Percentiles rank a stretch among this genome's conserved stretches.
Evolutionary conservation across 2,797 vertebrate genomes (phyloP).

Genomic region (Lateolabrax maculatus): DNA sequence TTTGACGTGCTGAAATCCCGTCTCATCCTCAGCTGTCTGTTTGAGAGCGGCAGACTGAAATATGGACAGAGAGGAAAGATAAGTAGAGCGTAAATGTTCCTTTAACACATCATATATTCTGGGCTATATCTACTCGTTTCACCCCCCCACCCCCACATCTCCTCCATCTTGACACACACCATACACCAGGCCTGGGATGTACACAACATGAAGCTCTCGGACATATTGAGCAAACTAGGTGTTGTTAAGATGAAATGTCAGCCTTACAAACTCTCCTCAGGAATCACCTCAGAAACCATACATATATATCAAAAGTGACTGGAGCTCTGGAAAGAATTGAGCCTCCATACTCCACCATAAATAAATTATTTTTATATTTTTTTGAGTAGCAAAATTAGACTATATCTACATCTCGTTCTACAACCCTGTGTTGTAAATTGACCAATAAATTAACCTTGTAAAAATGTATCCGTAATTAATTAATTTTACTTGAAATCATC

Average conservation of each 20-base stretch:
- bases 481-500: background rate
- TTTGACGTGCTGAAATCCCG: slow-evolving; percentile 58
- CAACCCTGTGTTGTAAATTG: no score
- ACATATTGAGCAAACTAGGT: slow-evolving; percentile 68
- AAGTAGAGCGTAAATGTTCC: slow-evolving; percentile 72
- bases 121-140: slow-evolving; percentile 48
- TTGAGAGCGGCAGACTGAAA: slow-evolving; percentile 60
- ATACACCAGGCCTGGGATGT: slow-evolving; percentile 36
- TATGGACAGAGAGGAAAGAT: slow-evolving; percentile 60
- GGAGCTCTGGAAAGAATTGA: slow-evolving; percentile 13
- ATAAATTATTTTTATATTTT: no score
- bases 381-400: no score
- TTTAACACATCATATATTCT: slow-evolving; percentile 72
- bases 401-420: no score
- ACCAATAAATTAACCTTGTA: no score
- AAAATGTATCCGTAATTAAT: background rate
- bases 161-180: slow-evolving; percentile 56
- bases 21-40: slow-evolving; percentile 61
- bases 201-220: slow-evolving; percentile 33
- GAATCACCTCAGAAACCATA: slow-evolving; percentile 47
- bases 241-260: slow-evolving; percentile 69
- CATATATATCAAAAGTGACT: background rate
- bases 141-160: slow-evolving; percentile 47
- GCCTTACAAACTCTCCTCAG: slow-evolving; percentile 29
- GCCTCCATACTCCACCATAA: no score